These are phyloP conservation scores for Perca schrenkii DNA, from an alignment of 2,113 vertebrate species.

Conservation along the genomic window DNA sequence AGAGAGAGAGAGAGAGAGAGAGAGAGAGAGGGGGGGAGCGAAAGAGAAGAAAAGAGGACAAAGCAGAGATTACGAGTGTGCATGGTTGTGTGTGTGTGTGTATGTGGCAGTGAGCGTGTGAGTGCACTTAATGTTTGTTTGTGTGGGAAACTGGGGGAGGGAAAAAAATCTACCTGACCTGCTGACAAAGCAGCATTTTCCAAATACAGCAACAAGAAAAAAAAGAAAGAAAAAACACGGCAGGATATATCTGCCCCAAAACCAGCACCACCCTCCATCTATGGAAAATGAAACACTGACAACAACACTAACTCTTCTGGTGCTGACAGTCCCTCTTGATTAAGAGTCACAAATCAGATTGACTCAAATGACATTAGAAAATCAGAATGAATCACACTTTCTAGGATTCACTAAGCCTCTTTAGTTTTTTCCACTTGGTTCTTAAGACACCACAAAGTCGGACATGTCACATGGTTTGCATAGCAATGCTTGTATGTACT, in stretches of 20 bases:
- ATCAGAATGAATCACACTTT: conserved; percentile 19
- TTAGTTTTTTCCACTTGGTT: background rate
- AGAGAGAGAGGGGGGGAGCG: conserved; percentile 29
- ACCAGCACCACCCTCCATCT: conserved; percentile 24
- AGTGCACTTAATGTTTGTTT: conserved; percentile 46
- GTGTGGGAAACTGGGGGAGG: conserved; percentile 42
- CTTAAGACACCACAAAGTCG: background rate
- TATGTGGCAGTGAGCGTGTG: conserved; percentile 14
- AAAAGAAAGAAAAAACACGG: conserved; percentile 24
- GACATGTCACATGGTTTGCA: conserved; percentile 16
- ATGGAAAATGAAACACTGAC: conserved; percentile 17
- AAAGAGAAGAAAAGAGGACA: conserved; percentile 70
- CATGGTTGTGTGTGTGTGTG: conserved; percentile 5
- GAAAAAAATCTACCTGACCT: conserved; percentile 75
- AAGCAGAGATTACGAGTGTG: conserved; percentile 64
- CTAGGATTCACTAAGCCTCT: conserved; percentile 10
- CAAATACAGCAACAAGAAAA: conserved; percentile 59
- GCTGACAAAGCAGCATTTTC: conserved; percentile 79
- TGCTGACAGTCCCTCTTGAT: conserved; percentile 14
- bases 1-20: conserved; percentile 45
- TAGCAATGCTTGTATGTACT: background rate
- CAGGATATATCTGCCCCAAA: conserved; percentile 38
- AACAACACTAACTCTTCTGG: conserved; percentile 9
- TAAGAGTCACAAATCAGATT: conserved; percentile 19
- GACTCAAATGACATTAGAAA: conserved; percentile 33